phyloP scores from a whole-genome alignment of 2,888 invertebrate species.

The Megalurothrips usitatus region DNA sequence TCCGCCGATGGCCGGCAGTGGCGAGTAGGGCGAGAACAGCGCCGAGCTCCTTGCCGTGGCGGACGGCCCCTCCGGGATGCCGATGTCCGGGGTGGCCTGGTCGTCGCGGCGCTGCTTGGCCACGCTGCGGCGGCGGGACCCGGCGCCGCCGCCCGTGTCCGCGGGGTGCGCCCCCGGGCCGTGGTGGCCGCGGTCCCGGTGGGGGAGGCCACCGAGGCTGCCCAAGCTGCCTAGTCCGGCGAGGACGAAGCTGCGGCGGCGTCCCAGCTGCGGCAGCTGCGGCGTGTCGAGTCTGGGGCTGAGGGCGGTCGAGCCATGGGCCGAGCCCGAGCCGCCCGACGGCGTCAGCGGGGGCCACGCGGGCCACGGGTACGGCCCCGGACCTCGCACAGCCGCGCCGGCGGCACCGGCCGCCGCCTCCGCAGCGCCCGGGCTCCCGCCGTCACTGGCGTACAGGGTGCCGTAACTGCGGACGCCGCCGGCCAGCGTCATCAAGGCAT shows the following conservation, averaged over 20 bases:
- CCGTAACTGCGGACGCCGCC: background rate
- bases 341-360: background rate
- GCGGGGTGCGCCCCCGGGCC: background rate
- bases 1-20: conserved; percentile 2
- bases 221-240: conserved; percentile 3
- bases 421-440: background rate
- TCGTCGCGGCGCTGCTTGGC: conserved; percentile 21
- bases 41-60: background rate
- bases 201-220: background rate
- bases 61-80: background rate
- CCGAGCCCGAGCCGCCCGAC: background rate
- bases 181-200: background rate
- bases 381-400: background rate
- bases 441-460: background rate
- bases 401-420: background rate
- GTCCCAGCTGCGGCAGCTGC: conserved; percentile 7
- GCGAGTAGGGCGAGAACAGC: conserved; percentile 15
- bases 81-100: background rate
- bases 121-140: background rate
- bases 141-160: background rate
- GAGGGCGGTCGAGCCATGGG: background rate
- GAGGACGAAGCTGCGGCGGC: background rate
- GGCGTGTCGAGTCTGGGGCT: background rate
- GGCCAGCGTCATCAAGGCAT: conserved; percentile 9
- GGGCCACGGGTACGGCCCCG: background rate